Evolutionary conservation across 2,797 vertebrate species (phyloP).

Genomic region (Enteromius fasciolatus): DNA sequence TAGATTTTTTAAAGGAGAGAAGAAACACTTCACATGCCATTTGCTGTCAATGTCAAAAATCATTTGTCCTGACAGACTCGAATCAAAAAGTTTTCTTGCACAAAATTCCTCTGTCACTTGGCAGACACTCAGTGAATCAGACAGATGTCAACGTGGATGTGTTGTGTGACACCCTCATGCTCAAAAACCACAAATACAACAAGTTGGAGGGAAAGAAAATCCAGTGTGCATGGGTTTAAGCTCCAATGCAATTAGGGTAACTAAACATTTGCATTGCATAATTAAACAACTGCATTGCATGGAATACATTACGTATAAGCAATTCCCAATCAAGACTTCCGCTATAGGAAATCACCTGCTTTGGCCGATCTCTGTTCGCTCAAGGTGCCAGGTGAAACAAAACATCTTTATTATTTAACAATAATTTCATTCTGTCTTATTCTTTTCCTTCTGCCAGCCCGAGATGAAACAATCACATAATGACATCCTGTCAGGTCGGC

Average conservation of each 20-base stretch:
- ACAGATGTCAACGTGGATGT: background rate
- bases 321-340: background rate
- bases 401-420: constrained; percentile 44
- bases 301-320: background rate
- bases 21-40: background rate
- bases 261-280: background rate
- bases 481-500: constrained; percentile 64
- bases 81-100: background rate
- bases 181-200: background rate
- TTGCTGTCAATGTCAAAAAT: background rate
- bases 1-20: background rate
- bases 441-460: constrained; percentile 40
- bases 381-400: constrained; percentile 60
- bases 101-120: background rate
- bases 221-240: background rate
- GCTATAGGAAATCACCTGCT: background rate
- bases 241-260: too few relatives aligned
- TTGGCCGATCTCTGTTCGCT: constrained; percentile 58
- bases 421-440: constrained; percentile 23
- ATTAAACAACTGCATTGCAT: background rate
- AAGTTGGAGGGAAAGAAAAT: too few relatives aligned
- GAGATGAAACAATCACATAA: constrained; percentile 66
- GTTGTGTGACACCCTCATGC: background rate
- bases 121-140: background rate
- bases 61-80: background rate